Evolutionary conservation across 1,140 invertebrate genomes (phyloP), one percentile per base, ranked within the genome.

Genomic region (Euwallacea fornicatus): DNA sequence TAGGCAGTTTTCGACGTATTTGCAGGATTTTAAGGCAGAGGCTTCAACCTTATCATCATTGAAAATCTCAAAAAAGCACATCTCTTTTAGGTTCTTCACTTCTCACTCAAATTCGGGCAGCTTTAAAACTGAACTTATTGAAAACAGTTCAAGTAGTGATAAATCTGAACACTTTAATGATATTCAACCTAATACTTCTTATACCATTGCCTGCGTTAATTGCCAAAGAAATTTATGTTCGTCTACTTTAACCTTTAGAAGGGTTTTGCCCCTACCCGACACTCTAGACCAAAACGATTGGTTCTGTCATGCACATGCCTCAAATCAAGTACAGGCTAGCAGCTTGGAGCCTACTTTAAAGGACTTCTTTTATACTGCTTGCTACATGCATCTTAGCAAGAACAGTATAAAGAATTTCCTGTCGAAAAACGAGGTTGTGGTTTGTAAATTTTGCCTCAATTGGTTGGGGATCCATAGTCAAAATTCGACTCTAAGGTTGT

Each of bases 221-320:
- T 87, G 86, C 76, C 81, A 76, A 6, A 83, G 84, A 76, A 66
- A 78, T 47, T 76, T 87, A 6, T 72, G 76, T 65, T 71, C 77
- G 53, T 66, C 63, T 9, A 64, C 82, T 0, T 79, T 80, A 44
- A 64, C 60, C 44, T 86, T 86, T 80, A 71, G 83, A 42, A 80
- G 85, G 67, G 79, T 86, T 76, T 78, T 87, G 67, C 85, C 86
- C 64, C 77, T 87, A 60, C 85, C 86, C 7, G 78, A 82, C 43
- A 84, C 83, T 82, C 76, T 83, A 64, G 85, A 86, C 72, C 81
- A 83, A 76, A 83, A 81, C 0, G 85, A 86, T 65, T 86, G 85
- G 85, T 87, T 86, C 76, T 87, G 86, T 72, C 85, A 86, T 73
- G 81, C 78, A 3, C 78, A 80, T 65, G 59, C 69, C 6, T 69